Conservation (phyloP, 2,888 invertebrate species). For the Limnephilus marmoratus region DNA sequence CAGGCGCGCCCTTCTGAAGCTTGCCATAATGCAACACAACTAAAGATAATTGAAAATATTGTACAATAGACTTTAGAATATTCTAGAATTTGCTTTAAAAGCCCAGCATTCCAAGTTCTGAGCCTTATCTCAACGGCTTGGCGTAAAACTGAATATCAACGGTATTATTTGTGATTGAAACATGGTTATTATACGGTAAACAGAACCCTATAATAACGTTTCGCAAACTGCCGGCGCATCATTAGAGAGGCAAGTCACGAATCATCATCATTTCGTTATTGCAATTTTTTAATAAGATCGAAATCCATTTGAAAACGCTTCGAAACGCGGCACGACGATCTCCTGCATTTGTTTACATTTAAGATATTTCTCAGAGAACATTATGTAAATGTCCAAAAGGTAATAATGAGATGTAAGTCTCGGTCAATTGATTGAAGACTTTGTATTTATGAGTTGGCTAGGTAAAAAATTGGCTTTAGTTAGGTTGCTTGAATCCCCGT, state of each 20-base stretch:
- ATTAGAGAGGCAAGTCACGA: slow-evolving; percentile 51
- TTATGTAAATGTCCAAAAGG: not conserved
- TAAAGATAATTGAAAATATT: not conserved
- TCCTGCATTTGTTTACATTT: slow-evolving; percentile 7
- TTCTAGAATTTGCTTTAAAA: not conserved
- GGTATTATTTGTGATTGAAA: not conserved
- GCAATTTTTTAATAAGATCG: slow-evolving; percentile 39
- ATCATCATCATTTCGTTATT: slow-evolving; percentile 22
- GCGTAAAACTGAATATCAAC: not conserved
- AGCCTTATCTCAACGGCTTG: not conserved
- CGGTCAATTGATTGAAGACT: not conserved
- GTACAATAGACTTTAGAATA: not conserved
- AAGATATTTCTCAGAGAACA: not conserved
- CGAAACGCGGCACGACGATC: slow-evolving; percentile 9
- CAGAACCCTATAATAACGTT: slow-evolving; percentile 3
- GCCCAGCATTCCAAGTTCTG: not conserved
- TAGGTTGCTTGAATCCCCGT: not conserved
- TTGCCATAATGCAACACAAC: not conserved
- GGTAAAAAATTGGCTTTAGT: not conserved
- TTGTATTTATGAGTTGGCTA: not conserved
- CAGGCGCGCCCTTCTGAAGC: not conserved
- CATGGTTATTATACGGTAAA: not conserved
- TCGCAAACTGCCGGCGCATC: slow-evolving; percentile 32
- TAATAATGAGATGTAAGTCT: not conserved
- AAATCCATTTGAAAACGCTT: slow-evolving; percentile 7